phyloP scores from a whole-genome alignment of 2,888 invertebrate species.

The Tuta absoluta region DNA sequence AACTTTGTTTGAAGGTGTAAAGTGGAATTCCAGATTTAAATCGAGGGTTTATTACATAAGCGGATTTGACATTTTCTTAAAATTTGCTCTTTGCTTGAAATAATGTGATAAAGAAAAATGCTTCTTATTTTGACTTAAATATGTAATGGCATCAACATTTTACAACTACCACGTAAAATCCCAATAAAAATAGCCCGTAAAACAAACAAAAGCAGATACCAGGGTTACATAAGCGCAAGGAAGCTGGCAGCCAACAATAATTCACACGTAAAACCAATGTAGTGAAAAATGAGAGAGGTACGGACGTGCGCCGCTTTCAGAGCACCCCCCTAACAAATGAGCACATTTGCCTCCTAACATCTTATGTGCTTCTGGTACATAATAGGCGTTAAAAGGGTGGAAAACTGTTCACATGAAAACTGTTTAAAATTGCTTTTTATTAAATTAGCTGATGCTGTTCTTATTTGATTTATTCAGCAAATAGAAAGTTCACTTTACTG shows the following conservation, averaged over 20 bases:
- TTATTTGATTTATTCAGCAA: no score
- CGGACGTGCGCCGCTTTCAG: slow-evolving; percentile 70
- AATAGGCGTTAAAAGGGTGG: slow-evolving; percentile 21
- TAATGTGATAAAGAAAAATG: not conserved
- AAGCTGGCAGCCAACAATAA: slow-evolving; percentile 71
- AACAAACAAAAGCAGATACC: slow-evolving; percentile 33
- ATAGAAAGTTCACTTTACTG: no score
- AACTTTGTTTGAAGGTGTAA: slow-evolving; percentile 41
- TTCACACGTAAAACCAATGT: slow-evolving; percentile 80
- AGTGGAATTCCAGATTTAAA: not conserved
- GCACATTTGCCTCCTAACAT: slow-evolving; percentile 61
- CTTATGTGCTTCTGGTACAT: slow-evolving; percentile 34
- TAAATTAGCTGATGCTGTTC: not conserved
- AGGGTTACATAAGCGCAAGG: slow-evolving; percentile 19
- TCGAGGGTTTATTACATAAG: slow-evolving; percentile 1
- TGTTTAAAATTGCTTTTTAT: not conserved
- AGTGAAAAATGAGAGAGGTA: slow-evolving; percentile 79
- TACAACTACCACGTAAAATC: slow-evolving; percentile 18
- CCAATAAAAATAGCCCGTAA: slow-evolving; percentile 26
- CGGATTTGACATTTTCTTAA: not conserved
- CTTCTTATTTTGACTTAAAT: not conserved
- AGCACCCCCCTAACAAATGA: slow-evolving; percentile 69
- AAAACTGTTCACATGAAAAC: slow-evolving; percentile 7
- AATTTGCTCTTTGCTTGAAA: not conserved
- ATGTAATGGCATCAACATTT: slow-evolving; percentile 13